Percentiles rank a stretch among this genome's conserved stretches.
phyloP scores from a whole-genome alignment of 2,797 vertebrate genomes.

The Gymnothorax reevesii region DNA sequence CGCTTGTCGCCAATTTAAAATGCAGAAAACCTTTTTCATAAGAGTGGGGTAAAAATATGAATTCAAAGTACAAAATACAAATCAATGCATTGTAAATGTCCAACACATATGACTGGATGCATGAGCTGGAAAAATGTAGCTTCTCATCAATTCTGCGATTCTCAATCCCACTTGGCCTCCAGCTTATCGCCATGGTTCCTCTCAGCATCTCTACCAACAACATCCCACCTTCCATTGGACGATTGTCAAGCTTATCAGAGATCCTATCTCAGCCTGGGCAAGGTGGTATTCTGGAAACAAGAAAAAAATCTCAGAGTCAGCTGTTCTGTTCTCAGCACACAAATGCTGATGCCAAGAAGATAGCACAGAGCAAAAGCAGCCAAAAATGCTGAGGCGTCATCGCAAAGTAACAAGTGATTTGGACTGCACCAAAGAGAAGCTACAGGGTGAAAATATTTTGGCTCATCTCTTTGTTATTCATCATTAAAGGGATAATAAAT shows the following conservation, averaged over 20 bases:
- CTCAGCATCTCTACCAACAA: conserved; percentile 17
- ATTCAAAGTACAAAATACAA: neutral
- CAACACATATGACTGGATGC: neutral
- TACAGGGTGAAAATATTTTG: conserved; percentile 36
- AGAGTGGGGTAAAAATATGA: neutral
- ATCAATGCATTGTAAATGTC: neutral
- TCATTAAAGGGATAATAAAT: conserved; percentile 28
- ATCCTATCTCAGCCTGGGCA: conserved; percentile 43
- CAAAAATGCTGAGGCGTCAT: conserved; percentile 36
- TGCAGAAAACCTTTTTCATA: neutral
- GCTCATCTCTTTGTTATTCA: conserved; percentile 50
- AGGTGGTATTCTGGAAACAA: conserved; percentile 27
- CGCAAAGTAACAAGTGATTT: conserved; percentile 21
- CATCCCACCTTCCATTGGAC: neutral
- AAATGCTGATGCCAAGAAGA: conserved; percentile 56
- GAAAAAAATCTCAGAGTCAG: conserved; percentile 50
- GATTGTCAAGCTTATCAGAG: conserved; percentile 38
- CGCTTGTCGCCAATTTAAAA: conserved; percentile 29
- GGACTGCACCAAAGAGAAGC: conserved; percentile 41
- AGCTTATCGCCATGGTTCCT: conserved; percentile 21
- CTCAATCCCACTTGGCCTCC: conserved; percentile 14
- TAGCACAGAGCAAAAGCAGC: conserved; percentile 30
- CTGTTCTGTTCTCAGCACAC: conserved; percentile 53
- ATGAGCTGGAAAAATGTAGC: neutral
- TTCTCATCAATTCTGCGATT: neutral